A percentile compares a stretch with the other conserved stretches of the same genome.
Evolutionary conservation across 2,888 invertebrate species (phyloP).

Genomic region (Argynnis bischoffii): DNA sequence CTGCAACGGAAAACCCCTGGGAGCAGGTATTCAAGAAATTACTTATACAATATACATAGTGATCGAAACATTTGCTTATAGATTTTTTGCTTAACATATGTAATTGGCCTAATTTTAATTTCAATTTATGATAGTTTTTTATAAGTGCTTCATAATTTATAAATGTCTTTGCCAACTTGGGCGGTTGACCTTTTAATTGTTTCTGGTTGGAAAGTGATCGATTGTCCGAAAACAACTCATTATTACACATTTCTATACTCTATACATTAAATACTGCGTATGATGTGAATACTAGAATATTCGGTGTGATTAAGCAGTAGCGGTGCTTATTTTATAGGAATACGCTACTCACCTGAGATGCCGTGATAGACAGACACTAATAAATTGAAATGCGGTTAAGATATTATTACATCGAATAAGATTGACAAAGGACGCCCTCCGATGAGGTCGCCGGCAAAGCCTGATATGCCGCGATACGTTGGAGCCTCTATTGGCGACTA

Average conservation of each 20-base stretch:
- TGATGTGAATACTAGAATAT: conserved; percentile 54
- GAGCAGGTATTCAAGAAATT: conserved; percentile 6
- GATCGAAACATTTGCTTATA: neutral
- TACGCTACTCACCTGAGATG: conserved; percentile 46
- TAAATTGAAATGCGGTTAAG: conserved; percentile 38
- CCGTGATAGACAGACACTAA: conserved; percentile 42
- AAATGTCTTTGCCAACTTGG: neutral
- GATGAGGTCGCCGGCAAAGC: conserved; percentile 69
- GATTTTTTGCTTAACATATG: neutral
- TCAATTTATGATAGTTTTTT: neutral
- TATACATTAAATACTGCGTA: conserved; percentile 24
- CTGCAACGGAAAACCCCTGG: conserved; percentile 20
- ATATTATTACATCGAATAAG: conserved; percentile 36
- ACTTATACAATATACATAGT: neutral
- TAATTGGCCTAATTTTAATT: neutral
- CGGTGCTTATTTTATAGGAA: conserved; percentile 49
- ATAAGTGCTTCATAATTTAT: neutral
- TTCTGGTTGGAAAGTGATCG: conserved; percentile 26
- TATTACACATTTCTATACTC: conserved; percentile 34
- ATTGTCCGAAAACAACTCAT: conserved; percentile 31
- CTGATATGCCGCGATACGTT: conserved; percentile 70
- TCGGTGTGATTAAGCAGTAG: conserved; percentile 59
- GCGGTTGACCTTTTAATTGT: neutral
- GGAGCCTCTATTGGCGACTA: conserved; percentile 71
- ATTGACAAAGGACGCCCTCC: conserved; percentile 57